Evolutionary conservation across 2,888 invertebrate genomes (phyloP), one percentile per base, ranked within the genome.

Genomic region (Orthosia gothica): DNA sequence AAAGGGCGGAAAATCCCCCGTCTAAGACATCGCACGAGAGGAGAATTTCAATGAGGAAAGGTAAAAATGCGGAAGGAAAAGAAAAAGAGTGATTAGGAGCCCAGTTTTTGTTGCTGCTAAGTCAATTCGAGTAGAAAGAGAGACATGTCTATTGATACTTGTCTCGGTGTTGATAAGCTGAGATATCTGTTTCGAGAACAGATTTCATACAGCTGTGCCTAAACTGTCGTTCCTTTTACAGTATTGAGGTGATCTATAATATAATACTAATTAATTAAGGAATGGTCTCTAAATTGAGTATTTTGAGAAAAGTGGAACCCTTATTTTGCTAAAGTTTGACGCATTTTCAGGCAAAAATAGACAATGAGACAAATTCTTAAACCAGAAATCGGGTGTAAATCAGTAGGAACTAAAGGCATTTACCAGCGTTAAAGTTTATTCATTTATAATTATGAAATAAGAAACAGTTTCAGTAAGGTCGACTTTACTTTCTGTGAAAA

Each of bases 41-140:
- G 73, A 81, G 91, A 91, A 91, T 91, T 84, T 88, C 88, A 91
- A 91, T 91, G 88, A 91, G 86, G 63, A 49, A 55, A 76, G n/a
- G 72, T 61, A 70, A 76, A 70, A 81, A 68, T 26, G 32, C 59
- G 80, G 57, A 74, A 79, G 23, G n/a, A 64, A 61, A 57, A 26
- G 50, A 47, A 82, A 52, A 54, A 68, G 13, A 70, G 58, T 63
- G 54, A 79, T 70, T 47, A 76, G 50, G 15, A 16, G 23, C 13
- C 16, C 40, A 1, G 12, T 1, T 15, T 12, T 16, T 73, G 80
- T 74, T n/a, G 67, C 20, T 26, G 32, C 7, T 18, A 2, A 49
- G 52, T 40, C 18, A 16, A 40, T 20, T 52, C 40, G 7, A 3
- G n/a, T 9, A 26, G 20, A 26, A 26, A 61, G 1, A 4, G 7